phyloP scores from a whole-genome alignment of 2,888 invertebrate species.

The Mesorhabditis spiculigera region DNA sequence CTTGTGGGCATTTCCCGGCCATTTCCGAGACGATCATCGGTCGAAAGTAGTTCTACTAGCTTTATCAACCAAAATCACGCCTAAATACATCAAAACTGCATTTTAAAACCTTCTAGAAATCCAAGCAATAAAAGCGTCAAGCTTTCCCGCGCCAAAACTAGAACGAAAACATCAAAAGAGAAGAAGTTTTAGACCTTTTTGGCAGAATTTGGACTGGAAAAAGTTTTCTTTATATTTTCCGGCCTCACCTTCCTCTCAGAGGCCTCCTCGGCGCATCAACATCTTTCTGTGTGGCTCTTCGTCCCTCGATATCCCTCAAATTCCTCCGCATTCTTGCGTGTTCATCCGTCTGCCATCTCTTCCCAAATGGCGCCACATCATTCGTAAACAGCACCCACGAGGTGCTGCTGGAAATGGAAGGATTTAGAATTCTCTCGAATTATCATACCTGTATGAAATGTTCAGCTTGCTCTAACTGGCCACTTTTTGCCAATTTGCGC shows the following conservation, averaged over 20 bases:
- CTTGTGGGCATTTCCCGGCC: too few species aligned
- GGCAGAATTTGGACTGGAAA: too few species aligned
- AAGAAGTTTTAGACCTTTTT: too few species aligned
- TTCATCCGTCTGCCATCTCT: not conserved
- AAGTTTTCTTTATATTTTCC: too few species aligned
- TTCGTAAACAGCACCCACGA: not conserved
- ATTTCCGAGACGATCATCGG: too few species aligned
- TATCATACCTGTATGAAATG: not conserved
- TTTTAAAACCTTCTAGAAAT: too few species aligned
- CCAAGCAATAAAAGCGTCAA: too few species aligned
- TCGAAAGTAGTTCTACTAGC: too few species aligned
- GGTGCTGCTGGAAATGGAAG: not conserved
- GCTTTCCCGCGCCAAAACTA: too few species aligned
- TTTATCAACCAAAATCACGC: too few species aligned
- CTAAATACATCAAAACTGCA: accelerated
- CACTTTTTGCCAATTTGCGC: not conserved
- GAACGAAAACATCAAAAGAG: too few species aligned
- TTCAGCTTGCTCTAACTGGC: not conserved
- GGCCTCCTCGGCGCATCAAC: not conserved
- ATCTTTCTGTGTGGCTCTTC: not conserved
- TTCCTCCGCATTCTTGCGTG: not conserved
- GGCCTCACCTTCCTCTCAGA: not conserved
- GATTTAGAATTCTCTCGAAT: too few species aligned
- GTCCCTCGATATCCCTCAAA: not conserved
- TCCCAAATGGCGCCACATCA: not conserved